Evolutionary conservation across 2,113 vertebrate species (phyloP).

Genomic region (Phoxinus phoxinus): DNA sequence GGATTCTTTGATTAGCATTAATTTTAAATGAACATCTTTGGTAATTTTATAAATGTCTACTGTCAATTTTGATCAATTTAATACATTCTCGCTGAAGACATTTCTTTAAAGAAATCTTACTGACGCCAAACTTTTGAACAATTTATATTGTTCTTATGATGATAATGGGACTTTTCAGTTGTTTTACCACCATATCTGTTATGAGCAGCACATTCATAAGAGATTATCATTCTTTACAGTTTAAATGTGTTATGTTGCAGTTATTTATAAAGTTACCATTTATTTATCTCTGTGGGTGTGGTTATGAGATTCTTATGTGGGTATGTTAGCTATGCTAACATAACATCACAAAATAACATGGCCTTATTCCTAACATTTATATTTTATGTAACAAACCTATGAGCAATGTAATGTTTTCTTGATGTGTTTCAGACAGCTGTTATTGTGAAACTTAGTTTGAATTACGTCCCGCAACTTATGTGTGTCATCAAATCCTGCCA

Average conservation of each 20-base stretch:
- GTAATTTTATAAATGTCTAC: neutral
- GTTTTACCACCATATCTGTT: neutral
- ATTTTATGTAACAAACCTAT: neutral
- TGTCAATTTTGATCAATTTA: neutral
- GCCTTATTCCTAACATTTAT: neutral
- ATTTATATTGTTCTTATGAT: neutral
- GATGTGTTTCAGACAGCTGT: neutral
- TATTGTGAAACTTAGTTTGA: slow-evolving; percentile 1
- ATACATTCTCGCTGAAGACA: neutral
- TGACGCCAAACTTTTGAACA: neutral
- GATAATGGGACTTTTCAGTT: neutral
- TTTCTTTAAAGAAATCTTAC: neutral
- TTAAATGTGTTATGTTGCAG: neutral
- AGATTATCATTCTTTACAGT: neutral
- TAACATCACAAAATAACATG: neutral
- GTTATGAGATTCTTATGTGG: too few species aligned
- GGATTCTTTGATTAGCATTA: neutral
- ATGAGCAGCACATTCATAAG: neutral
- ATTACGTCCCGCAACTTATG: slow-evolving; percentile 13
- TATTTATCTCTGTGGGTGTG: neutral
- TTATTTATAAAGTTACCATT: neutral
- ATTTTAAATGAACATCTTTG: neutral
- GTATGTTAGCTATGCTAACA: neutral
- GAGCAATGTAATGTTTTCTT: neutral
- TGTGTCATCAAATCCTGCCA: slow-evolving; percentile 49